A percentile compares a stretch with the other conserved stretches of the same genome.
Evolutionary conservation across 2,113 vertebrate species (phyloP).

Genomic region (Odontesthes bonariensis): DNA sequence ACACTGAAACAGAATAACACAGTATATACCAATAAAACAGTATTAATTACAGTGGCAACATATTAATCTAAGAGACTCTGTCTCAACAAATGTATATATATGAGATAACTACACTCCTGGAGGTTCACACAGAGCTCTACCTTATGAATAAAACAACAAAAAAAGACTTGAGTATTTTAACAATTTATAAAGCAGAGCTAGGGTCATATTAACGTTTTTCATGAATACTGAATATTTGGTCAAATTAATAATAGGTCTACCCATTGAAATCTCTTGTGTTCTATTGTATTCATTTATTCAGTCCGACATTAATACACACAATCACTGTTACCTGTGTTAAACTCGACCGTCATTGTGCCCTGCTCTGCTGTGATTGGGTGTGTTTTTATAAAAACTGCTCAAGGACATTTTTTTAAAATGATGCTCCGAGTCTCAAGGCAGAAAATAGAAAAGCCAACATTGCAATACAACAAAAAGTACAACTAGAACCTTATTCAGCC

Average conservation of each 20-base stretch:
- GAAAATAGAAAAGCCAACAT: slow-evolving; percentile 2
- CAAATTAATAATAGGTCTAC: slow-evolving; percentile 3
- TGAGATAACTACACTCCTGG: slow-evolving; percentile 12
- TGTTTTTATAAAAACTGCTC: slow-evolving; percentile 19
- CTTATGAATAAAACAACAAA: background rate
- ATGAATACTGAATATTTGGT: background rate
- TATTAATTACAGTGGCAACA: slow-evolving; percentile 9
- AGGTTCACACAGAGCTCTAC: slow-evolving; percentile 6
- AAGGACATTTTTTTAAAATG: background rate
- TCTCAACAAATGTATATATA: slow-evolving; percentile 15
- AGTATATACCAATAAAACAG: background rate
- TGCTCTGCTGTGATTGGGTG: background rate
- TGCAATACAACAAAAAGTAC: background rate
- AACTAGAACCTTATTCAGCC: background rate
- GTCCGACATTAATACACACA: background rate
- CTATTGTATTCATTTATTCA: slow-evolving; percentile 2
- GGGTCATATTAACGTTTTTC: slow-evolving; percentile 1
- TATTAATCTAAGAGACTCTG: background rate
- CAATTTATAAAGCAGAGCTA: background rate
- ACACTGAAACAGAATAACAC: background rate
- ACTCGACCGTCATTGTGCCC: slow-evolving; percentile 1
- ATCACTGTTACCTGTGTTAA: background rate
- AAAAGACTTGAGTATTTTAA: background rate
- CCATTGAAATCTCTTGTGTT: background rate
- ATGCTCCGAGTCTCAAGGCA: background rate